Base-by-base conservation (phyloP, 1,140 invertebrate species). In the Nymphalis io region DNA sequence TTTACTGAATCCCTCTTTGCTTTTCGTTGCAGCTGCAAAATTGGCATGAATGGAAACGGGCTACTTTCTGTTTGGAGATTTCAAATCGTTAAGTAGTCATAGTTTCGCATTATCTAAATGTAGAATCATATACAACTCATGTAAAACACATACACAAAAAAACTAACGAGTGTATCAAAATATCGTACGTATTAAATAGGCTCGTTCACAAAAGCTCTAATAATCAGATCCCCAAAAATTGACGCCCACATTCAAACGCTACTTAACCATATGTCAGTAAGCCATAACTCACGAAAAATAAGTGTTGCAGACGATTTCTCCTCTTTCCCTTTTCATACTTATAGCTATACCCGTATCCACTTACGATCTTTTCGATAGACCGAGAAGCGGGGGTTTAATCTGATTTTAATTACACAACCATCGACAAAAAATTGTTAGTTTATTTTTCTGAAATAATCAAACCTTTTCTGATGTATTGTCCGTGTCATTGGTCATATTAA, bases 361-460 rank as follows among this genome's bases (percentile, higher is more conserved):
- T 51, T 51, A 20, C 12, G 23, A 55, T 15, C 11, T 27, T 55
- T 21, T 21, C 51, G 48, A 62, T 53, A 42, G 60, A 27, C 60
- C 33, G 38, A 67, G 60, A 40, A 64, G 65, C 59, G 61, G 42
- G 23, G 66, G 15, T 42, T 48, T 69, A 76, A 74, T 76, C 63
- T 76, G 59, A 60, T 74, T 74, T 72, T 74, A 77, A 77, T 77
- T 77, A 73, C 68, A 39, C 74, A 57, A 51, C 51, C 48, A 62
- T 38, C 51, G 60, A 60, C 60, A 58, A 21, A 55, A 55, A 66
- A 66, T 33, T 33, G 27, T 33, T 33, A 8, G 5, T 33, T 33
- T 33, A n/a, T 27, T 33, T 48, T 13, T 42, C 60, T 27, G 58
- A 42, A 44, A 58, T 40, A 58, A 58, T 44, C 51, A 57, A 33